Evolutionary conservation across 2,113 vertebrate species (phyloP).

Genomic region (Cololabis saira): DNA sequence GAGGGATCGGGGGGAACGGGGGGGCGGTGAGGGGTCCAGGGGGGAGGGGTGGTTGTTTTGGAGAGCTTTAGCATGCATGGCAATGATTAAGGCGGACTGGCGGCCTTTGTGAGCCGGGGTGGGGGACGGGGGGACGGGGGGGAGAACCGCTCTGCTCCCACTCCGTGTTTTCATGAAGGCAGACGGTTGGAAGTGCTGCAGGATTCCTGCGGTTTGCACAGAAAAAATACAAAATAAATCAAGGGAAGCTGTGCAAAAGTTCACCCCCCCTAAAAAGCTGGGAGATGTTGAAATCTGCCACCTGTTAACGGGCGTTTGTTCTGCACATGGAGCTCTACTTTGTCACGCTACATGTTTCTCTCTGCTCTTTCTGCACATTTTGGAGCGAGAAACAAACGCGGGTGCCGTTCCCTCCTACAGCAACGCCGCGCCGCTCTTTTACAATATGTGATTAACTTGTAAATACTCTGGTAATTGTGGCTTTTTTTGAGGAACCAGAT

Average conservation of each 20-base stretch:
- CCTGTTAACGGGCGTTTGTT: slow-evolving; percentile 16
- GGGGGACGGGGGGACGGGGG: too few species aligned
- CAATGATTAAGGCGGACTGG: slow-evolving; percentile 39
- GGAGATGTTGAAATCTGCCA: slow-evolving; percentile 26
- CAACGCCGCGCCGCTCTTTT: slow-evolving; percentile 24
- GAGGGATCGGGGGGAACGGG: slow-evolving; percentile 16
- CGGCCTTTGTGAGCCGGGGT: slow-evolving; percentile 30
- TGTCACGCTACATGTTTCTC: not conserved
- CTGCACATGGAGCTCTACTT: not conserved
- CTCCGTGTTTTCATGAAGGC: too few species aligned
- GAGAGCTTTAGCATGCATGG: slow-evolving; percentile 59
- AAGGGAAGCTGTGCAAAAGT: slow-evolving; percentile 23
- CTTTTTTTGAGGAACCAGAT: slow-evolving; percentile 10
- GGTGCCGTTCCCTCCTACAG: slow-evolving; percentile 20
- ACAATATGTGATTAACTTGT: slow-evolving; percentile 45
- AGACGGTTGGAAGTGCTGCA: too few species aligned
- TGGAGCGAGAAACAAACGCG: slow-evolving; percentile 24
- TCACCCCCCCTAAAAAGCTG: not conserved
- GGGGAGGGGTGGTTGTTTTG: slow-evolving; percentile 28
- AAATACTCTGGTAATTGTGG: slow-evolving; percentile 33
- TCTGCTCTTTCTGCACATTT: slow-evolving; percentile 3
- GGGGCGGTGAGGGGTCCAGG: not conserved
- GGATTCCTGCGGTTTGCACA: too few species aligned
- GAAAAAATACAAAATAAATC: not conserved
- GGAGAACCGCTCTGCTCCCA: slow-evolving; percentile 10